Evolutionary conservation across 2,113 vertebrate species (phyloP).

Genomic region (Atherinomorus stipes): DNA sequence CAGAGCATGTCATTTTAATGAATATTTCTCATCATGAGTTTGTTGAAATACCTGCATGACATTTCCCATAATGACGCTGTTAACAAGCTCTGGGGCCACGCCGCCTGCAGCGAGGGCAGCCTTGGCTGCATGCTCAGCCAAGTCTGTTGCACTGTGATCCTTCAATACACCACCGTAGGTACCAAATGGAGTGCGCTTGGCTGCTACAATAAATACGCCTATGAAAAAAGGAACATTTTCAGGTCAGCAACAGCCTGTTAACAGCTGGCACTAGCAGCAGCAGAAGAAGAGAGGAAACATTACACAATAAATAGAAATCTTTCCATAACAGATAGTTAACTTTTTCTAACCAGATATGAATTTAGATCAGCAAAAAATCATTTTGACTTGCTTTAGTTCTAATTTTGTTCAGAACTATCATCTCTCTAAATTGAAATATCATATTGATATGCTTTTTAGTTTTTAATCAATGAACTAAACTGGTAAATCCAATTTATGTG

Average conservation of each 20-base stretch:
- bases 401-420: too few relatives aligned
- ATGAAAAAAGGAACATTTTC: constrained; percentile 19
- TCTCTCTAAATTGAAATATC: background rate
- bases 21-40: background rate
- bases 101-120: constrained; percentile 89
- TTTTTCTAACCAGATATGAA: too few relatives aligned
- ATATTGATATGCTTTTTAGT: background rate
- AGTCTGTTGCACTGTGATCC: constrained; percentile 90
- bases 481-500: background rate
- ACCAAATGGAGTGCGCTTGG: constrained; percentile 95
- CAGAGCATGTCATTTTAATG: background rate
- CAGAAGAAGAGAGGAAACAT: background rate
- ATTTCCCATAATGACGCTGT: constrained; percentile 92
- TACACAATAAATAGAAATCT: background rate
- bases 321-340: background rate
- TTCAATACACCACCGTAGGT: constrained; percentile 90
- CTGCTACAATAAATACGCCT: constrained; percentile 96
- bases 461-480: constrained; percentile 8
- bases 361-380: too few relatives aligned
- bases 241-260: background rate
- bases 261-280: background rate
- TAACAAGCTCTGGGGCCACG: constrained; percentile 87
- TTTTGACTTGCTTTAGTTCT: too few relatives aligned
- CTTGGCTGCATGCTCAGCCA: constrained; percentile 89
- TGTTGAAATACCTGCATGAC: constrained; percentile 88